Evolutionary conservation across 2,797 vertebrate genomes (phyloP).

Genomic region (Bryconaethiops microstoma): DNA sequence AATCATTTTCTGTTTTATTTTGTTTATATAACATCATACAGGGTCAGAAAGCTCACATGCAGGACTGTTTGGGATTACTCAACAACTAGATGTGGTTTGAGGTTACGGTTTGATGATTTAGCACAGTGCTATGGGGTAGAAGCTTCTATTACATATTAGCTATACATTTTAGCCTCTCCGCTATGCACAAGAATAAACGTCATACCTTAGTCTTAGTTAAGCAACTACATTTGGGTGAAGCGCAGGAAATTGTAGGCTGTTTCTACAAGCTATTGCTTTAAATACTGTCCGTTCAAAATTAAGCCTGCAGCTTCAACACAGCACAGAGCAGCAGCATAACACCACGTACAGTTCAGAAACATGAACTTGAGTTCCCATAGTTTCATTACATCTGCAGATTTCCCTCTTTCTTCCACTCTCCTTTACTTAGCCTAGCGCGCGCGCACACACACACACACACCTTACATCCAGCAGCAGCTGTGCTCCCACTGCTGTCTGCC

Average conservation of each 20-base stretch:
- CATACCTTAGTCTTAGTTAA: not conserved
- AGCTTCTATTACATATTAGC: not conserved
- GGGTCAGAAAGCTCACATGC: no score
- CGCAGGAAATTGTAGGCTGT: no score
- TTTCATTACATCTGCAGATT: constrained; percentile 15
- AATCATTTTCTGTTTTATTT: no score
- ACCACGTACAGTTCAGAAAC: constrained; percentile 12
- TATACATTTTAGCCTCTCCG: not conserved
- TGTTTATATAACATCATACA: no score
- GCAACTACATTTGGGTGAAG: no score
- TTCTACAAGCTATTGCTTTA: not conserved
- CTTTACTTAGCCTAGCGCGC: not conserved
- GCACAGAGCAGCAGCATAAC: not conserved
- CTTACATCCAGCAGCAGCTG: constrained; percentile 9
- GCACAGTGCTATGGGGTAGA: not conserved
- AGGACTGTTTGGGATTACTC: no score
- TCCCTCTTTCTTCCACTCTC: not conserved
- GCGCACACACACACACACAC: constrained; percentile 2
- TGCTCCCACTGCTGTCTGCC: constrained; percentile 29
- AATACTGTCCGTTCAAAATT: not conserved
- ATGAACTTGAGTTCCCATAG: constrained; percentile 17
- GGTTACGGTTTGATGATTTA: not conserved
- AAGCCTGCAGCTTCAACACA: not conserved
- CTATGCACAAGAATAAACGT: not conserved
- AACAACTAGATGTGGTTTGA: not conserved